phyloP scores from a whole-genome alignment of 92 coral and sea anemone genomes.

The Hydrozoanthus gracilis region DNA sequence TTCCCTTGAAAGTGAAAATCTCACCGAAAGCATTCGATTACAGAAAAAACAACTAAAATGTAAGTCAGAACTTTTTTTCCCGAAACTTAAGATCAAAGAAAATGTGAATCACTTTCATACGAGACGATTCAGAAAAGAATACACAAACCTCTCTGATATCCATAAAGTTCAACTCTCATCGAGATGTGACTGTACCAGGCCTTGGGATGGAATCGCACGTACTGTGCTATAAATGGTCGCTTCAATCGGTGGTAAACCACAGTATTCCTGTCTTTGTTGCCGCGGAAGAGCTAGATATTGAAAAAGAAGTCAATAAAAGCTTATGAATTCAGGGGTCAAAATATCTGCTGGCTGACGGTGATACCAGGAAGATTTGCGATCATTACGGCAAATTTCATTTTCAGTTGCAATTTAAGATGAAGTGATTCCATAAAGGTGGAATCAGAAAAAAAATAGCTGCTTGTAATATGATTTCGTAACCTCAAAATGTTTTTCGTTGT shows the following conservation, averaged over 20 bases:
- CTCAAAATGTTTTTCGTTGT: no score
- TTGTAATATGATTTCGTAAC: no score
- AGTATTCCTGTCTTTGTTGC: conserved; percentile 81
- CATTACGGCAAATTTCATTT: no score
- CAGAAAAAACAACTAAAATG: no score
- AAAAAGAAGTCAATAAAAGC: neutral
- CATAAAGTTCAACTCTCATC: conserved; percentile 88
- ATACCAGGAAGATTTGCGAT: no score
- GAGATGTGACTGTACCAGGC: conserved; percentile 86
- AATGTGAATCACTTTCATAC: neutral
- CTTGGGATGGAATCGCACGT: conserved; percentile 88
- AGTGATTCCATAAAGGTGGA: no score
- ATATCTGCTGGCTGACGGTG: neutral
- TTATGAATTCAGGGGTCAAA: neutral
- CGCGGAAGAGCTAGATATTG: conserved; percentile 77
- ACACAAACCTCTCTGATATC: conserved; percentile 78
- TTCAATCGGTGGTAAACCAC: conserved; percentile 66
- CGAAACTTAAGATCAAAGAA: no score
- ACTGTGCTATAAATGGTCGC: conserved; percentile 68
- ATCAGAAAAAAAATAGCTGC: no score
- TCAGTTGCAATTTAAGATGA: no score
- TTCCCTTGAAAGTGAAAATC: no score
- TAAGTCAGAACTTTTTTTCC: no score
- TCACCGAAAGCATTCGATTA: no score
- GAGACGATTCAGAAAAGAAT: neutral